Conservation (phyloP, 2,888 invertebrate genomes). For the Adelphocoris suturalis region DNA sequence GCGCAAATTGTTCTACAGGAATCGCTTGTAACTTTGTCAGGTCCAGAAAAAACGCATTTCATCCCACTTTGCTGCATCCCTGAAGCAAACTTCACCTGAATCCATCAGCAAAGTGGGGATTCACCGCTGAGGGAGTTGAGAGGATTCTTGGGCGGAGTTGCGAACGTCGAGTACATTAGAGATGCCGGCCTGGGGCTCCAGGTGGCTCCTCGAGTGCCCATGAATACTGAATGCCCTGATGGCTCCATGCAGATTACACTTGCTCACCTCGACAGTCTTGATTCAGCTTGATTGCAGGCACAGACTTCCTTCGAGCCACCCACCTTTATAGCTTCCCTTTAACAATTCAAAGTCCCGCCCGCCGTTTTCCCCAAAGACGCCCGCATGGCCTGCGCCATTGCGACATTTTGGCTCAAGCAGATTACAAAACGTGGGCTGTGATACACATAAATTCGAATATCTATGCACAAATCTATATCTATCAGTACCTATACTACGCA, state of each 20-base stretch:
- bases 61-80: not conserved
- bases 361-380: not conserved
- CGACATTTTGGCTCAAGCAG: not conserved
- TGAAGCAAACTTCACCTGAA: not conserved
- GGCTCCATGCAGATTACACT: slow-evolving; percentile 71
- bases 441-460: not conserved
- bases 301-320: slow-evolving; percentile 51
- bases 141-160: not conserved
- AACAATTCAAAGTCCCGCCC: slow-evolving; percentile 43
- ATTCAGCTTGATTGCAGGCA: slow-evolving; percentile 67
- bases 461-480: too few species aligned
- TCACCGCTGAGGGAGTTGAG: not conserved
- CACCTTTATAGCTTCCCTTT: slow-evolving; percentile 58
- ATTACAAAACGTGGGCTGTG: not conserved
- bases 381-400: slow-evolving; percentile 25
- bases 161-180: slow-evolving; percentile 62
- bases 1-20: too few species aligned
- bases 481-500: too few species aligned
- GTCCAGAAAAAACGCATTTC: too few species aligned
- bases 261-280: slow-evolving; percentile 67
- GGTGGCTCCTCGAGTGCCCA: slow-evolving; percentile 70
- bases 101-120: not conserved
- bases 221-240: slow-evolving; percentile 69
- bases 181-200: slow-evolving; percentile 65
- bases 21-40: too few species aligned